phyloP scores from a whole-genome alignment of 2,113 vertebrate species.

The Empidonax alnorum region DNA sequence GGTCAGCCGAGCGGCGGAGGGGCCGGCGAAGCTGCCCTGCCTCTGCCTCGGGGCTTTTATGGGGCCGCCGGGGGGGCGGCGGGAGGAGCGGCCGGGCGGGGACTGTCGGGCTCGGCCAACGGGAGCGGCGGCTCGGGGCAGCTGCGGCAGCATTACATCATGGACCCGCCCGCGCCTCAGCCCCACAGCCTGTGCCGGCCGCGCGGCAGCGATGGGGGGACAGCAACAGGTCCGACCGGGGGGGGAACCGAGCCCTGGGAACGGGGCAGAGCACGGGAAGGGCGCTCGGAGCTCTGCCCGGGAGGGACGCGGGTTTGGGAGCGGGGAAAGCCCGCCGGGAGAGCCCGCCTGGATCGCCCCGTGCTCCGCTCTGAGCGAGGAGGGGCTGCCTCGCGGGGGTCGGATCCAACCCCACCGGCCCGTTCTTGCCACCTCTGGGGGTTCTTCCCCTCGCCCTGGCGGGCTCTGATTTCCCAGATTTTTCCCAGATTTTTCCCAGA shows the following conservation, averaged over 20 bases:
- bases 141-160: constrained; percentile 74
- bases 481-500: neutral
- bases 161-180: constrained; percentile 68
- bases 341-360: neutral
- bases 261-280: neutral
- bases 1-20: neutral
- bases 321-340: neutral
- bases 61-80: constrained; percentile 27
- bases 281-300: neutral
- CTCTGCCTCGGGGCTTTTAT: constrained; percentile 65
- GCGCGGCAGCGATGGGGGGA: neutral
- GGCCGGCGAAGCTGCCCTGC: constrained; percentile 8
- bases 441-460: neutral
- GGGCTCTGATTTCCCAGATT: neutral
- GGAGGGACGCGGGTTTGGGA: rapidly evolving
- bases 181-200: constrained; percentile 61
- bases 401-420: neutral
- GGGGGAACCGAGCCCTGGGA: neutral
- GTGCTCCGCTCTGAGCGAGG: neutral
- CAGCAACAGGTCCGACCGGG: constrained; percentile 38
- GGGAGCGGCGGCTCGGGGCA: neutral
- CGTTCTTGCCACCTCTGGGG: neutral
- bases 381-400: neutral
- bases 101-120: constrained; percentile 62
- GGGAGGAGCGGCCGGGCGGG: constrained; percentile 51